phyloP scores from a whole-genome alignment of 35 echinoderm and acorn worm species.

The Diadema setosum region DNA sequence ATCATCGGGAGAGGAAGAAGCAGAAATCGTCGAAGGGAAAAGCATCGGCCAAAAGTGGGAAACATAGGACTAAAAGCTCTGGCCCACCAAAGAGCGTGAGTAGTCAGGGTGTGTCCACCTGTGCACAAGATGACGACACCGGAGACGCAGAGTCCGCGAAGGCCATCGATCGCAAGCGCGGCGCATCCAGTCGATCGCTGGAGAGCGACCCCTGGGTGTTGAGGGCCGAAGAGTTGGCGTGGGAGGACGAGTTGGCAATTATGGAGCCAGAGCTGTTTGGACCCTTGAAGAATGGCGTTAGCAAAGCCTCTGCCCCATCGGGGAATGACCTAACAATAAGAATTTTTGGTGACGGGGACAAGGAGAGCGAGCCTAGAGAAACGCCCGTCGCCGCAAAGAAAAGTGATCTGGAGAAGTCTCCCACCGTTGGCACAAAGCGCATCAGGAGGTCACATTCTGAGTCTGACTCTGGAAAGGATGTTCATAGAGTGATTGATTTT shows the following conservation, averaged over 20 bases:
- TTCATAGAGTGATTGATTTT: not conserved
- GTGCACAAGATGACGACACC: not conserved
- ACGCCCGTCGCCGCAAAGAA: not conserved
- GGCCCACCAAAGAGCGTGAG: not conserved
- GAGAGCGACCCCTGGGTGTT: slow-evolving; percentile 11
- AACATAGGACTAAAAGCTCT: not conserved
- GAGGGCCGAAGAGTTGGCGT: not conserved
- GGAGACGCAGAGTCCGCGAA: not conserved
- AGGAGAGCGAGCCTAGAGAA: not conserved
- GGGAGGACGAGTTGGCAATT: not conserved
- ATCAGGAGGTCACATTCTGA: not conserved
- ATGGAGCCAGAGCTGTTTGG: not conserved
- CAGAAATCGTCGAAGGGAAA: not conserved
- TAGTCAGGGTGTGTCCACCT: not conserved
- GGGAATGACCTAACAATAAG: not conserved
- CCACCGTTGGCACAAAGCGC: not conserved
- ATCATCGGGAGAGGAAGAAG: not conserved
- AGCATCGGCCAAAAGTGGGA: not conserved
- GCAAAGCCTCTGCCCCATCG: not conserved
- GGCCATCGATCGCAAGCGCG: not conserved
- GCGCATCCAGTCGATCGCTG: not conserved
- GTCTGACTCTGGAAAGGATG: not conserved
- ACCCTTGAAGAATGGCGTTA: not conserved
- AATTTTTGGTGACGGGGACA: not conserved
- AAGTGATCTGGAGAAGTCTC: not conserved